Evolutionary conservation across 2,888 invertebrate species (phyloP), one percentile per base, ranked within the genome.

Genomic region (Panopea generosa): DNA sequence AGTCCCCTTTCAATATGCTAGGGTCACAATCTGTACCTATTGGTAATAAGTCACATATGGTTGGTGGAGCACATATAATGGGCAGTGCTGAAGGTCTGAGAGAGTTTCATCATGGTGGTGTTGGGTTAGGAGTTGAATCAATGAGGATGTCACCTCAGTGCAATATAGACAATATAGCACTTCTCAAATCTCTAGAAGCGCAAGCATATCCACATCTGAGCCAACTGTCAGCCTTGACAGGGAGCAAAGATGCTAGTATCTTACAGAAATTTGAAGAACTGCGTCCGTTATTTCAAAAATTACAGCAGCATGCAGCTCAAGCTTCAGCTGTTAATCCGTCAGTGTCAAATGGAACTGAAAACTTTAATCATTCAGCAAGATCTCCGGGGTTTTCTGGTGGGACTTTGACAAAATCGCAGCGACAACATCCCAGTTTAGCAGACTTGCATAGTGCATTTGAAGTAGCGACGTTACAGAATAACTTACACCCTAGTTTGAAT

Each of bases 261-360:
- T 38, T 77, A 45, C 81, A 81, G 60, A 77, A 74, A 29, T 47
- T 77, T 24, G 77, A 81, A 63, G 74, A 77, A 33, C 50, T 81
- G 16, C 45, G 70, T 26, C 76, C 76, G n/a, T 40, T 77, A 2
- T 81, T 81, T 57, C 77, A 77, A 49, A 77, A 77, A 61, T 38
- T 81, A 24, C 81, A 81, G 26, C 74, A 81, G 26, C 73, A 70
- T 26, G 53, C 61, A 53, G 65, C 57, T 40, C 61, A 68, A 22
- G 67, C 65, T 16, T 29, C 49, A 22, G 29, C 65, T 24, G 50
- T 50, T 43, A 43, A 63, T 24, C 59, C 66, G 14, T 20, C 74
- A 40, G 43, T 63, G 33, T 57, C 62, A 20, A 81, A 77, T 69
- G 80, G 80, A 22, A 62, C 68, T 16, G 80, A 80, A 33, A 67